Evolutionary conservation across 2,797 vertebrate species (phyloP), one percentile per base, ranked within the genome.

Genomic region (Sebastiscus albofasciatus): DNA sequence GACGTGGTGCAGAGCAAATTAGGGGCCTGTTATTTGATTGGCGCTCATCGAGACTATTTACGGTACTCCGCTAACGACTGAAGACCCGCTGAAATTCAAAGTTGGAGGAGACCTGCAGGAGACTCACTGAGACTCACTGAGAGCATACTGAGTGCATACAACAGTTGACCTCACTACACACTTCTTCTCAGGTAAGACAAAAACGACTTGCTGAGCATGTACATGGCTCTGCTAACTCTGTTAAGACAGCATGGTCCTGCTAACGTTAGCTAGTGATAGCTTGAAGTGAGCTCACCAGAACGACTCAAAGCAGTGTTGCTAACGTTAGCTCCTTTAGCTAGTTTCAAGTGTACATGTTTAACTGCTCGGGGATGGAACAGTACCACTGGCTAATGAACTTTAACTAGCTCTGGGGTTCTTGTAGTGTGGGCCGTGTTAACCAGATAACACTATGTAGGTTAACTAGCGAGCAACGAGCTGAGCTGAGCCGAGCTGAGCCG

Each of bases 51-150:
- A 18, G 0, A 0, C 58, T 72, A 66, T 49, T 75, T 84, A 77
- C 59, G 58, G 72, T 12, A 67, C 64, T 67, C 74, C 22, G 36
- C 13, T 27, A 0, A 72, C 85, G 87, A 89, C 82, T 86, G 49
- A 82, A 75, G 79, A 82, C 89, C 91, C 95, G 94, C 93, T 91
- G 93, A 95, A 95, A 95, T 96, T 96, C 93, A 94, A 95, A 96
- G 84, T 91, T 75, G 72, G 64, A 84, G 83, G 77, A 85, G 87
- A 42, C 61, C 14, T 12, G 14, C 33, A 85, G 87, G 87, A 75
- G 56, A 42, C 61, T n/a, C 20, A 24, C 33, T 13, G 29, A 36
- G 27, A 26, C 26, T 3, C 26, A 26, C 26, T 26, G 26, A 26
- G 2, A 26, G 1, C 2, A 3, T 3, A 26, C 26, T 26, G 26